Conservation (phyloP, 2,113 vertebrate species). For the Sander vitreus region DNA sequence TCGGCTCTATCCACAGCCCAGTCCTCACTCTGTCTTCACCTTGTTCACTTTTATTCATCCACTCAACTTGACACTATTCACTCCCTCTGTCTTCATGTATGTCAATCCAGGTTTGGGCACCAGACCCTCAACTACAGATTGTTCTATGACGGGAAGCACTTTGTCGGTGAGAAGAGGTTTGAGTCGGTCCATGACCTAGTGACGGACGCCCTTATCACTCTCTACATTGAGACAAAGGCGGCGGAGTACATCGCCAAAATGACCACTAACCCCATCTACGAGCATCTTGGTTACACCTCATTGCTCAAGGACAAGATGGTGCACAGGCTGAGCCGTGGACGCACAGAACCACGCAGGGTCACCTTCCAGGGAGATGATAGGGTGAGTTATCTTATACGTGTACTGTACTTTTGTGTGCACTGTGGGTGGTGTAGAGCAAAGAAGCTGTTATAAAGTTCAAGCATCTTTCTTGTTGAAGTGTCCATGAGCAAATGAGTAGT, state of each 20-base stretch:
- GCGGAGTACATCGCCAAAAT: conserved; percentile 98
- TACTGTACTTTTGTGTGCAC: background rate
- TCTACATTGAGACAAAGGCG: conserved; percentile 98
- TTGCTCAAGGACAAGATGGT: conserved; percentile 94
- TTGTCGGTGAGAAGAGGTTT: conserved; percentile 97
- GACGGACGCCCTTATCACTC: conserved; percentile 96
- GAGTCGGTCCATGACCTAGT: conserved; percentile 97
- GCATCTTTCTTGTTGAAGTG: background rate
- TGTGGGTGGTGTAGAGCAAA: background rate
- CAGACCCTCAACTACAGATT: conserved; percentile 98
- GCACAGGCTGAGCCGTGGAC: conserved; percentile 88
- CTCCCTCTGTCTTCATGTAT: background rate
- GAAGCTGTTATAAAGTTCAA: background rate
- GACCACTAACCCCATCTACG: conserved; percentile 99
- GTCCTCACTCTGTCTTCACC: background rate
- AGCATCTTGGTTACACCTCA: conserved; percentile 95
- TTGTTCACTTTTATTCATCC: background rate
- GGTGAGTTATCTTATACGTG: conserved; percentile 82
- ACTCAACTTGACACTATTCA: background rate
- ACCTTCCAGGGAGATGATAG: conserved; percentile 91
- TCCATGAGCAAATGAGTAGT: background rate
- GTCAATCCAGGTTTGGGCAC: conserved; percentile 89
- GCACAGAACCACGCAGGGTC: conserved; percentile 88
- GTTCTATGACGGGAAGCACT: conserved; percentile 98
- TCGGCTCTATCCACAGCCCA: background rate